These are phyloP conservation scores for Euura lappo DNA, from an alignment of 1,140 invertebrate species.

Conservation along the genomic window DNA sequence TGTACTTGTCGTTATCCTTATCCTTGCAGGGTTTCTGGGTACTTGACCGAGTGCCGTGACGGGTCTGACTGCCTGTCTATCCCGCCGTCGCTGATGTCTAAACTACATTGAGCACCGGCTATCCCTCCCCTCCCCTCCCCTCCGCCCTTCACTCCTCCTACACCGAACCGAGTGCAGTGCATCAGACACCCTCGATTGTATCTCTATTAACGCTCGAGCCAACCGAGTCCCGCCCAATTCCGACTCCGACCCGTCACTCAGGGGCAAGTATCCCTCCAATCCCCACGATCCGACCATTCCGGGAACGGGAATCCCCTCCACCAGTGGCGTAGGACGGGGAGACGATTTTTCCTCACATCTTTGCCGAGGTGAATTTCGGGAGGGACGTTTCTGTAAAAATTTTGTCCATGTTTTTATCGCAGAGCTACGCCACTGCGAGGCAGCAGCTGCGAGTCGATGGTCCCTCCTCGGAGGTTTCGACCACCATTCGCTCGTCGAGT, in stretches of 20 bases:
- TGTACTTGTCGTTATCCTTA: neutral
- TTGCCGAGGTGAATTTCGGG: too few relatives aligned
- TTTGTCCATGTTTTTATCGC: too few relatives aligned
- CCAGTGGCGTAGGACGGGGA: neutral
- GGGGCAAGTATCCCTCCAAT: neutral
- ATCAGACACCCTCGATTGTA: conserved; percentile 61
- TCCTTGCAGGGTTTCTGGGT: conserved; percentile 44
- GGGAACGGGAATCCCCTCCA: too few relatives aligned
- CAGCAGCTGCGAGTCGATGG: neutral
- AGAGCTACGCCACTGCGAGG: neutral
- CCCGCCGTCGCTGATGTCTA: conserved; percentile 61
- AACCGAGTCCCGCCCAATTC: conserved; percentile 15
- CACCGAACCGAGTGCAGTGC: conserved; percentile 27
- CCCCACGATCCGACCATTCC: neutral
- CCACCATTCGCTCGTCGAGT: neutral
- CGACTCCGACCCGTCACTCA: conserved; percentile 5
- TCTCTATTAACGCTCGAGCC: conserved; percentile 57
- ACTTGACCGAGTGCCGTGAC: conserved; percentile 58
- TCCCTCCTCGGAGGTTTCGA: neutral
- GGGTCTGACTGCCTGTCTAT: conserved; percentile 61
- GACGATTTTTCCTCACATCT: too few relatives aligned
- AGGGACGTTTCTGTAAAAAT: too few relatives aligned
- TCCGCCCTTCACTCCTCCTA: conserved; percentile 29
- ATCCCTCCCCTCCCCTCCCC: conserved; percentile 37
- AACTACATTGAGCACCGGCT: conserved; percentile 55